Evolutionary conservation across 1,140 invertebrate genomes (phyloP).

Genomic region (Marisa cornuarietis): DNA sequence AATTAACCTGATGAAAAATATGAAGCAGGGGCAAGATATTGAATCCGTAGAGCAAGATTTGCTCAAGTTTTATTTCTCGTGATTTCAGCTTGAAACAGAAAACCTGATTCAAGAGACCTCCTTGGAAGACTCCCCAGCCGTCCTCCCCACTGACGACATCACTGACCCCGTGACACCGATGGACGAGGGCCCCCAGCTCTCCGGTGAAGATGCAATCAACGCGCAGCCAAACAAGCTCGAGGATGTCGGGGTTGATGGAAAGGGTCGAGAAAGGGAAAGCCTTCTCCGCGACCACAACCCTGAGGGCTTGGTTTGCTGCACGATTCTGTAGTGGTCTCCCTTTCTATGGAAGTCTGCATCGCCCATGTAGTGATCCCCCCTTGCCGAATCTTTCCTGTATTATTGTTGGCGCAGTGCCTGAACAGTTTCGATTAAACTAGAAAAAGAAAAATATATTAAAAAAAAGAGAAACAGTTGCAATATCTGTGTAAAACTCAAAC

Average conservation of each 20-base stretch:
- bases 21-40: too few species aligned
- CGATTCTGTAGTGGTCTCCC: conserved; percentile 22
- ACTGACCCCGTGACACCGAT: neutral
- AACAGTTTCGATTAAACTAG: too few species aligned
- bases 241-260: neutral
- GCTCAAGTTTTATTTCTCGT: neutral
- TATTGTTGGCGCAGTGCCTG: too few species aligned
- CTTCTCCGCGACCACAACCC: conserved; percentile 21
- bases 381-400: too few species aligned
- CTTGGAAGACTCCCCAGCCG: neutral
- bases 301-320: conserved; percentile 27
- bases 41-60: too few species aligned
- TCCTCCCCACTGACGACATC: neutral
- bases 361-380: too few species aligned
- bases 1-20: too few species aligned
- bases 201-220: conserved; percentile 1
- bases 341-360: too few species aligned
- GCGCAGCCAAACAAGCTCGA: conserved; percentile 4
- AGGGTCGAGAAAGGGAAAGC: conserved; percentile 17
- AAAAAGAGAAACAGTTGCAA: too few species aligned
- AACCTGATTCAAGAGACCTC: too few species aligned
- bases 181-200: conserved; percentile 22
- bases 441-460: too few species aligned
- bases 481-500: too few species aligned
- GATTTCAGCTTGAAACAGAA: neutral